phyloP scores from a whole-genome alignment of 2,113 vertebrate species.

The Petrocephalus zakoni region DNA sequence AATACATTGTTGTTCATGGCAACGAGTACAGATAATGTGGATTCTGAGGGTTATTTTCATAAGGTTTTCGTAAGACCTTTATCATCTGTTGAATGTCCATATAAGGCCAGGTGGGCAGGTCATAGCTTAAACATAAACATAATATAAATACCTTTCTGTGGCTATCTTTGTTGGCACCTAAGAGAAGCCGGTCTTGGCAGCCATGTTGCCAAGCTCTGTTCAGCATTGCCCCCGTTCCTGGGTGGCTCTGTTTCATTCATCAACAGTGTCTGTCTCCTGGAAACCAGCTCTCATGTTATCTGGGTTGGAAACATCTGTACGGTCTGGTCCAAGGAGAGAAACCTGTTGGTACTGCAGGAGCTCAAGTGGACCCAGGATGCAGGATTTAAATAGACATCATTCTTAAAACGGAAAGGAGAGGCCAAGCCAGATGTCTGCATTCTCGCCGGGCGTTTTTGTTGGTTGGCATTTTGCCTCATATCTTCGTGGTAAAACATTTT shows the following conservation, averaged over 20 bases:
- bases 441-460: not conserved
- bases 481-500: not conserved
- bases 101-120: not conserved
- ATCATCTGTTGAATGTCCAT: not conserved
- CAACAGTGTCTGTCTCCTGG: slow-evolving; percentile 23
- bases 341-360: not conserved
- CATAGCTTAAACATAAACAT: not conserved
- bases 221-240: not conserved
- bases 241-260: slow-evolving; percentile 19
- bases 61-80: not conserved
- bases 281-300: slow-evolving; percentile 13
- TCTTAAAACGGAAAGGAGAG: slow-evolving; percentile 16
- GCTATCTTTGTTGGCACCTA: slow-evolving; percentile 14
- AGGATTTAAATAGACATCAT: not conserved
- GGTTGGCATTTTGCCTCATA: not conserved
- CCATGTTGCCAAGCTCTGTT: not conserved
- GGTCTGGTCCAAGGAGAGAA: not conserved
- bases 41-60: not conserved
- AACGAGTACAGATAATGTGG: not conserved
- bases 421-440: slow-evolving; percentile 9
- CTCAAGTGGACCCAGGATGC: slow-evolving; percentile 6
- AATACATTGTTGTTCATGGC: not conserved
- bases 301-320: not conserved
- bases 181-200: not conserved
- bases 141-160: slow-evolving; percentile 30